These are phyloP conservation scores for Columba livia DNA, from an alignment of 2,113 vertebrate genomes.

Conservation along the genomic window DNA sequence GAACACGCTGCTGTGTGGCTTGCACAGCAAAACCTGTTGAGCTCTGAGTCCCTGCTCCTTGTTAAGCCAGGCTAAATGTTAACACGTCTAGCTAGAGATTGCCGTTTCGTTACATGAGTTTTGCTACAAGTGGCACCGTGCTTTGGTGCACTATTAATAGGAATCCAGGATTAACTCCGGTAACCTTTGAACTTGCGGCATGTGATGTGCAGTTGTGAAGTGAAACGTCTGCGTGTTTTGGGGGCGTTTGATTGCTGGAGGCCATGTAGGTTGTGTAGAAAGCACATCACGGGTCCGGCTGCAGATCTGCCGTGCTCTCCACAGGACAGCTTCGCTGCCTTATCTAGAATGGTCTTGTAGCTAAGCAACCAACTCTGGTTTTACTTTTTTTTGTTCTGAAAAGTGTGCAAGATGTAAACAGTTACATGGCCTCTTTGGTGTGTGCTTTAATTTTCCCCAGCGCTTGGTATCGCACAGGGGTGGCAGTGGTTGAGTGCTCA, in stretches of 20 bases:
- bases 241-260: not conserved
- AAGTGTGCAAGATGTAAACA: not conserved
- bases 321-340: not conserved
- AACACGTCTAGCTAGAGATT: constrained; percentile 15
- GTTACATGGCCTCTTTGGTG: not conserved
- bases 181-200: constrained; percentile 61
- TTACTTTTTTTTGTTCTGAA: not conserved
- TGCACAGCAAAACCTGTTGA: constrained; percentile 39
- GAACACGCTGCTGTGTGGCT: not conserved
- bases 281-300: not conserved
- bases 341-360: not conserved
- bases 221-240: not conserved
- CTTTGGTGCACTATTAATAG: constrained; percentile 54
- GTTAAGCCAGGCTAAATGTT: constrained; percentile 61
- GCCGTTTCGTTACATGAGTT: constrained; percentile 18
- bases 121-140: constrained; percentile 39
- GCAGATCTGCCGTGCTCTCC: not conserved
- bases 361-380: not conserved
- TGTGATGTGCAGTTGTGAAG: not conserved
- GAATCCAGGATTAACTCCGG: constrained; percentile 53
- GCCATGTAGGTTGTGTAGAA: not conserved
- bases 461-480: not conserved
- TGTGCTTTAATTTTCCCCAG: too few relatives aligned
- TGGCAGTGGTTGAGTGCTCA: not conserved
- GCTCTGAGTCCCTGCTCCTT: not conserved